Percentiles rank a stretch among this genome's conserved stretches.
Evolutionary conservation across 64 coral and sea anemone species (phyloP).

Genomic region (Actinia equina): DNA sequence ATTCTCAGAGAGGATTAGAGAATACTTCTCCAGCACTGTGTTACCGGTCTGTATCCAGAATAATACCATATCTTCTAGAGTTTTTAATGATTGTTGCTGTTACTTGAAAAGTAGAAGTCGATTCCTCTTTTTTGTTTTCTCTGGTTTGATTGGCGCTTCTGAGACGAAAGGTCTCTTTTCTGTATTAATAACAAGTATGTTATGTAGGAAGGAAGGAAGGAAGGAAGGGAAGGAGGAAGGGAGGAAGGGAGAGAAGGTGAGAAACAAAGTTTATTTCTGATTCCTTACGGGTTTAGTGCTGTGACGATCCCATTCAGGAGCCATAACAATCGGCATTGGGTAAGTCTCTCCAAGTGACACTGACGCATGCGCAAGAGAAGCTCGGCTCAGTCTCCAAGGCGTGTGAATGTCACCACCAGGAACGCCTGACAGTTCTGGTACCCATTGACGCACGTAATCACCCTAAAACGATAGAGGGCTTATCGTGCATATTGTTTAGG

Average conservation of each 20-base stretch:
- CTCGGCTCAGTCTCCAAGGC: constrained; percentile 44
- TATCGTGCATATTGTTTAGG: not conserved
- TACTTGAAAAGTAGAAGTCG: constrained; percentile 38
- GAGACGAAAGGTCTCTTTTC: not conserved
- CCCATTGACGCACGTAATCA: constrained; percentile 11
- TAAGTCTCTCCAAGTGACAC: constrained; percentile 36
- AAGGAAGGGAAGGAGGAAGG: not conserved
- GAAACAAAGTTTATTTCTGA: not conserved
- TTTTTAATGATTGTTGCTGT: not conserved
- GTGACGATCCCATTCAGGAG: constrained; percentile 57
- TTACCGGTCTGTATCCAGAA: too few species aligned
- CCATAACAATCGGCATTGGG: constrained; percentile 28
- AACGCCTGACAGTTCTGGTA: constrained; percentile 65
- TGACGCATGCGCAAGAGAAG: not conserved
- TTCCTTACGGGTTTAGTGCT: constrained; percentile 2
- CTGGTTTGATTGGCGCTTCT: constrained; percentile 9
- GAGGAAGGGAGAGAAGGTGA: too few species aligned
- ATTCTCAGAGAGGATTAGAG: too few species aligned
- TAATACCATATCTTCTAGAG: too few species aligned
- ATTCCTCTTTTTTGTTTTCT: constrained; percentile 37
- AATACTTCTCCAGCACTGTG: too few species aligned
- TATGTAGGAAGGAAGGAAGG: not conserved
- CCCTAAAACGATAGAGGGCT: not conserved
- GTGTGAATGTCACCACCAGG: constrained; percentile 50
- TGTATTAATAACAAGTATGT: not conserved